phyloP scores from a whole-genome alignment of 2,888 invertebrate species.

The Syrista parreyssii region DNA sequence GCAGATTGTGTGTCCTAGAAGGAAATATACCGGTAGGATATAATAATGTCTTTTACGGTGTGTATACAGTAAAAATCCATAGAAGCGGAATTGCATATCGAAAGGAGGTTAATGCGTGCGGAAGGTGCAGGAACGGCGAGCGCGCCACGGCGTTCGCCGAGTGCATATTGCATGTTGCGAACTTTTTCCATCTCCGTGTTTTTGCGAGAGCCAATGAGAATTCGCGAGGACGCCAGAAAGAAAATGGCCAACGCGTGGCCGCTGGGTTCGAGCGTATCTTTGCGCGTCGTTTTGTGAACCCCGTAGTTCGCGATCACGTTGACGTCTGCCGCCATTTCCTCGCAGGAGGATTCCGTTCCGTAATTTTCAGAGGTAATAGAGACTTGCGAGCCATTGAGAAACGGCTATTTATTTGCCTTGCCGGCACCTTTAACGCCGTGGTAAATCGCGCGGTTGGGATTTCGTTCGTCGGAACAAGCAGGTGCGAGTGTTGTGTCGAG shows the following conservation, averaged over 20 bases:
- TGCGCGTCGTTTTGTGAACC: slow-evolving; percentile 85
- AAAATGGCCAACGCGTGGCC: slow-evolving; percentile 57
- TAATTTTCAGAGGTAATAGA: slow-evolving; percentile 27
- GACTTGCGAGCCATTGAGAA: background rate
- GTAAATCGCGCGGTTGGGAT: background rate
- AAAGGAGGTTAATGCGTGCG: background rate
- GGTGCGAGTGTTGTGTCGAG: slow-evolving; percentile 28
- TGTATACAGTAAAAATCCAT: background rate
- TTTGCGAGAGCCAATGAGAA: slow-evolving; percentile 57
- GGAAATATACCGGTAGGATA: background rate
- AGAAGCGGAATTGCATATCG: background rate
- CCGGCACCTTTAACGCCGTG: background rate
- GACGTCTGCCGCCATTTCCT: slow-evolving; percentile 79
- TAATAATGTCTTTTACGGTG: background rate
- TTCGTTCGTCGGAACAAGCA: background rate
- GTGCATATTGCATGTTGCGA: slow-evolving; percentile 35
- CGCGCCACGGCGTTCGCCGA: slow-evolving; percentile 19
- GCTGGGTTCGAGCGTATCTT: slow-evolving; percentile 74
- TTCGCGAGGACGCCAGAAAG: slow-evolving; percentile 55
- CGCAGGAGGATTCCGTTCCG: slow-evolving; percentile 45
- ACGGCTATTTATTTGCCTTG: background rate
- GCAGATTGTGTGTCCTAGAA: background rate
- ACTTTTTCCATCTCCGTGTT: slow-evolving; percentile 47
- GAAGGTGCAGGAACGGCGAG: background rate
- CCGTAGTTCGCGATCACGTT: slow-evolving; percentile 77